Conservation (phyloP, 2,888 invertebrate species). For the Phlogophora meticulosa region DNA sequence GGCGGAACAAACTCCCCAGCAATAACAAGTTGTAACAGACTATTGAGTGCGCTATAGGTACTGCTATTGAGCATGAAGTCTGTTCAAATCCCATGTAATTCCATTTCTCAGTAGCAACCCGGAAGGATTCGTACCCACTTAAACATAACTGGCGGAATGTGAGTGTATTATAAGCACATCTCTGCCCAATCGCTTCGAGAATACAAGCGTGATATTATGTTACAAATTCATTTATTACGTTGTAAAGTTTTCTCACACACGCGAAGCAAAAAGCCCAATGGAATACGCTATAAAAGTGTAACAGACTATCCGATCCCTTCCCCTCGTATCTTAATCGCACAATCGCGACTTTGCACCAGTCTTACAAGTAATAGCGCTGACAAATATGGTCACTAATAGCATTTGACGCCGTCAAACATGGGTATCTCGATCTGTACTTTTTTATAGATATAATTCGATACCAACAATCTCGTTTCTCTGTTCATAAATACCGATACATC, state of each 20-base stretch:
- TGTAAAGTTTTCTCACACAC: not conserved
- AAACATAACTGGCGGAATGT: no score
- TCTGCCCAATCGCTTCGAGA: no score
- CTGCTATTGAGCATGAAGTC: no score
- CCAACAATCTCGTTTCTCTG: slow-evolving; percentile 39
- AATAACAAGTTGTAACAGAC: no score
- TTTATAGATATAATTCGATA: slow-evolving; percentile 42
- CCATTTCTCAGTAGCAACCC: no score
- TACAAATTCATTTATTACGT: slow-evolving; percentile 1
- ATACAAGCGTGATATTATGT: no score
- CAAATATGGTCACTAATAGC: slow-evolving; percentile 60
- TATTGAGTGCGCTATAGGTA: no score
- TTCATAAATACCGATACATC: slow-evolving; percentile 47
- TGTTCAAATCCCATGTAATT: no score
- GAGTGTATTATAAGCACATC: no score
- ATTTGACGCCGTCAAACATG: slow-evolving; percentile 49
- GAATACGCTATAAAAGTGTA: not conserved
- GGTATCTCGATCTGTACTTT: slow-evolving; percentile 22
- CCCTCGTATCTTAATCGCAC: slow-evolving; percentile 16
- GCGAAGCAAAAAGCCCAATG: not conserved
- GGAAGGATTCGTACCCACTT: no score
- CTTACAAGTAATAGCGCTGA: slow-evolving; percentile 33
- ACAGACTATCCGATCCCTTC: not conserved
- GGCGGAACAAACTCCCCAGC: no score
- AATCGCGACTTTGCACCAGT: slow-evolving; percentile 15